Evolutionary conservation across 2,113 vertebrate genomes (phyloP), one percentile per base, ranked within the genome.

Genomic region (Orientallactaga bullata): DNA sequence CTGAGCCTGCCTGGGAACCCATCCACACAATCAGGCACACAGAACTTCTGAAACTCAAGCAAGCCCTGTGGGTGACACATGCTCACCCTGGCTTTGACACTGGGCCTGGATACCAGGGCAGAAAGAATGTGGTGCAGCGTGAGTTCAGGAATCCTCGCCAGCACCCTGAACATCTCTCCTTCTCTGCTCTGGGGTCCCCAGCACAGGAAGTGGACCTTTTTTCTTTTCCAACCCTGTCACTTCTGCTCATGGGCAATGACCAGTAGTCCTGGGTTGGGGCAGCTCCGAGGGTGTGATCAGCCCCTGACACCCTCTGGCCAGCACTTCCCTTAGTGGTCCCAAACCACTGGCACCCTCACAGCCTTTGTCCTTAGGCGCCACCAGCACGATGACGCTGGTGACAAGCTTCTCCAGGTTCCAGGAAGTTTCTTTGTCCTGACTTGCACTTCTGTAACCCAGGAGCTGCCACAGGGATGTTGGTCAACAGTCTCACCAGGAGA

Each of bases 11-110:
- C 20, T 6, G 24, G 42, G 21, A 51, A 28, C 60, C 61, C 5
- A 1, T 26, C 7, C 2, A 16, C 58, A 21, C 63, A 47, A 15
- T 0, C 10, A 24, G 1, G 7, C 24, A 60, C 9, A 1, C 30
- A 39, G 5, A 69, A 51, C 39, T 2, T 6, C 26, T 2, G 24
- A 35, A 5, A 35, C 32, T 13, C 11, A 5, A 30, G 0, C 9
- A 28, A n/a, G 65, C 47, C 35, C 63, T 76, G 28, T 3, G 60
- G 23, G 35, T 2, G 3, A 32, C 12, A 24, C 10, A 13, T 28
- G 3, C 39, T n/a, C 18, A 3, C 65, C 30, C 65, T 8, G 28
- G 32, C 20, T 69, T 26, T 4, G 10, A 28, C 32, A 30, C 66
- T 58, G 65, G 60, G 10, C 26, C 80, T 24, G 4, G 24, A 84